Evolutionary conservation across 2,113 vertebrate genomes (phyloP).

Genomic region (Callithrix jacchus): DNA sequence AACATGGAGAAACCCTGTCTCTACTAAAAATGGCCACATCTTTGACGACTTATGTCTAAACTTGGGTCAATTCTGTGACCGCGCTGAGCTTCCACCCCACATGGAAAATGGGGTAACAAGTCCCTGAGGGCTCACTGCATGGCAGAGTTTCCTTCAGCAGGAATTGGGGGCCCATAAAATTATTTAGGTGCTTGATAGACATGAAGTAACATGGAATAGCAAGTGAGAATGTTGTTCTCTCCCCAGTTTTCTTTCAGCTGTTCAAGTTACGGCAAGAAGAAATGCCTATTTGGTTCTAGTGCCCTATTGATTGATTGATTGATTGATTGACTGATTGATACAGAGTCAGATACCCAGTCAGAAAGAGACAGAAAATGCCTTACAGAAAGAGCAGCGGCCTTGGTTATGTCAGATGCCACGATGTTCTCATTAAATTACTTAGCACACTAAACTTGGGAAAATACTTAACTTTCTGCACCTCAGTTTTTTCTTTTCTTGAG

Average conservation of each 20-base stretch:
- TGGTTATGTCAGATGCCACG: not conserved
- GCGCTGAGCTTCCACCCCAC: not conserved
- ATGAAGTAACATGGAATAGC: not conserved
- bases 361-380: not conserved
- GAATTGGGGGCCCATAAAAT: not conserved
- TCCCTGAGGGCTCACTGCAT: not conserved
- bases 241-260: not conserved
- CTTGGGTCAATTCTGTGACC: not conserved
- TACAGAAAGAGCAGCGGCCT: not conserved
- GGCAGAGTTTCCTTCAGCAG: not conserved
- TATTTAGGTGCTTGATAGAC: accelerated
- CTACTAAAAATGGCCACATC: too few relatives aligned
- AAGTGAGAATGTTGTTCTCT: not conserved
- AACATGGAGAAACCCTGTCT: too few relatives aligned
- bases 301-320: too few relatives aligned
- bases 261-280: not conserved
- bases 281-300: not conserved
- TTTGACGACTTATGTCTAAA: not conserved
- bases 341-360: not conserved
- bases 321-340: too few relatives aligned
- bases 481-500: not conserved
- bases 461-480: not conserved
- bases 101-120: not conserved
- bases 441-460: not conserved
- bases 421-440: not conserved